A percentile compares a stretch with the other conserved stretches of the same genome.
Conservation (phyloP, 2,113 vertebrate genomes). For the Pachyramphus minor region DNA sequence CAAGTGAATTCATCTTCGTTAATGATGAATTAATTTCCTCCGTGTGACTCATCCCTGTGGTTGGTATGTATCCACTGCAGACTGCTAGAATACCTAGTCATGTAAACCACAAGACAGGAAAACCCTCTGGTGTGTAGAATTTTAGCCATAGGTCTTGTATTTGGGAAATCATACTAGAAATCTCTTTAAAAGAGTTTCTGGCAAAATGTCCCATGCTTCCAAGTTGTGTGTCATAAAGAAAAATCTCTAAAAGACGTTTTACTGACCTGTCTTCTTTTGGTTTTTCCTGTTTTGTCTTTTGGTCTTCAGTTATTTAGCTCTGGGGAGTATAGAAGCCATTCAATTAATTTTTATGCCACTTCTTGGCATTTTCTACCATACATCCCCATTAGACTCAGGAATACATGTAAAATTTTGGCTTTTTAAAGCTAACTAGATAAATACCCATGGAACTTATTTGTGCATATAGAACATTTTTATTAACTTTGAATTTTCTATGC, state of each 20-base stretch:
- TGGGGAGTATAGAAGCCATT: background rate
- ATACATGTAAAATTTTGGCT: accelerated
- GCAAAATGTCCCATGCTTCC: background rate
- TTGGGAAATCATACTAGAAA: background rate
- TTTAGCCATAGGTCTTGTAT: background rate
- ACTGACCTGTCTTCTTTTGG: background rate
- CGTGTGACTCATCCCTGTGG: background rate
- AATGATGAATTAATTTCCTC: constrained; percentile 59
- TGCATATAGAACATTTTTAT: background rate
- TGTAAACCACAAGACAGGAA: background rate
- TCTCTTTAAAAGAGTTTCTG: background rate
- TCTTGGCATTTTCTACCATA: background rate
- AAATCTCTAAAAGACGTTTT: background rate
- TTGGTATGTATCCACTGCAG: background rate
- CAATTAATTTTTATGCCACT: background rate
- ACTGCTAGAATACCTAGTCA: background rate
- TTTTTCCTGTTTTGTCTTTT: background rate
- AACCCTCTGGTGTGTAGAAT: background rate
- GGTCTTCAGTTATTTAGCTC: background rate
- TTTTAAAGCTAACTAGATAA: background rate
- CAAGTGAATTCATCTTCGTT: constrained; percentile 33
- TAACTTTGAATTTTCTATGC: background rate
- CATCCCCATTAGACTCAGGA: background rate
- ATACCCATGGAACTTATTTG: background rate
- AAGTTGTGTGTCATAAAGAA: background rate